Evolutionary conservation across 2,113 vertebrate species (phyloP), one percentile per base, ranked within the genome.

Genomic region (Ascaphus truei): DNA sequence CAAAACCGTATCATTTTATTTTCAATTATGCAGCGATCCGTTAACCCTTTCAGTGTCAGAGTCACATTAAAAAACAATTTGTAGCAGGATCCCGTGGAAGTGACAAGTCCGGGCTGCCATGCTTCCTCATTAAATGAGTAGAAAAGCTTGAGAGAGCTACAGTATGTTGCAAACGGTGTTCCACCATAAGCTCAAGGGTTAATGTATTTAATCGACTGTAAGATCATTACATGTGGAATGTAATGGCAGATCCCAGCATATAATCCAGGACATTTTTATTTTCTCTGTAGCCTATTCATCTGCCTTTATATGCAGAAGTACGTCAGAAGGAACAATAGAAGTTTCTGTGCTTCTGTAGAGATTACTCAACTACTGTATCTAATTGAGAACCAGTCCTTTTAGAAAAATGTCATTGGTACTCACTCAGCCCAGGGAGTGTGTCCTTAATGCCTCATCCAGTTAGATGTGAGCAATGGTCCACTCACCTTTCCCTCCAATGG

Each of bases 331-430:
- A 3, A 3, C 62, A 55, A 45, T 72, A 26, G 50, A 41, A 11
- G 52, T 58, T 16, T 20, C 34, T 62, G 20, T 57, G 51, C 4
- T 29, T 73, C 58, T 1, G 5, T 26, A 53, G 25, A 50, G 58
- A 68, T 80, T 55, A 61, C 27, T n/a, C 71, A 75, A 56, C 31
- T 75, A 1, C 41, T 51, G 47, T 36, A 31, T 53, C 48, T 65
- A 23, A 29, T 1, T 8, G n/a, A 55, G 33, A 18, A 7, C 1
- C 15, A 3, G 18, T 10, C n/a, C 7, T 27, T 15, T 25, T 15
- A 36, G 33, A 33, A 29, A 30, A 11, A 47, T 47, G 4, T 45
- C 27, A 29, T 45, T 62, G 29, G 60, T 23, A 29, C 16, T 48
- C 29, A 18, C 25, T 5, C 13, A 27, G 22, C 5, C 15, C 11